phyloP scores from a whole-genome alignment of 2,888 invertebrate genomes.

The Gonocerus acuteangulatus region DNA sequence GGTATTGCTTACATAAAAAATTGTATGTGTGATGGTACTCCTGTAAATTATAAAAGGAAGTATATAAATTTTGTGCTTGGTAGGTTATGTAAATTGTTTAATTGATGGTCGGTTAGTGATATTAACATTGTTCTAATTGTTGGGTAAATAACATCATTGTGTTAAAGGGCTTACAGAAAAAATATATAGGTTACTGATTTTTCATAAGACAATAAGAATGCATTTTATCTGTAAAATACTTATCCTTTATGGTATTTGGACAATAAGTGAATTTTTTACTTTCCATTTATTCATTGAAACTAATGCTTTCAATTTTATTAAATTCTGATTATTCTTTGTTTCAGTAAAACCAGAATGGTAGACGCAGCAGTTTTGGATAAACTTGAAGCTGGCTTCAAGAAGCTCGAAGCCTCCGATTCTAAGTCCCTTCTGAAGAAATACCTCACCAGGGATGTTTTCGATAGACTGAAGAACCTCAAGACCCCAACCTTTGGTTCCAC shows the following conservation, averaged over 20 bases:
- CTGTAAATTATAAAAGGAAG: no score
- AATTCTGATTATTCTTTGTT: neutral
- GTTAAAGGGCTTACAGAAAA: no score
- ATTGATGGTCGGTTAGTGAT: no score
- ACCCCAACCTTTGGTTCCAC: constrained; percentile 82
- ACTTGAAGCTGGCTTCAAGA: constrained; percentile 83
- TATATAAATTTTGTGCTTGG: no score
- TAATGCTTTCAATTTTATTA: neutral
- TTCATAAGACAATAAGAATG: no score
- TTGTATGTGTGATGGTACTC: no score
- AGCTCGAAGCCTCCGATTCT: constrained; percentile 79
- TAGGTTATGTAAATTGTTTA: no score
- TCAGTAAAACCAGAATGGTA: constrained; percentile 56
- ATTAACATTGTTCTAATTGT: no score
- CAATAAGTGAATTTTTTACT: neutral
- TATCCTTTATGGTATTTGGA: neutral
- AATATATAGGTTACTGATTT: no score
- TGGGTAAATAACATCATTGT: no score
- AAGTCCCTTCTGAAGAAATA: constrained; percentile 95
- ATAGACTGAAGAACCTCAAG: constrained; percentile 84
- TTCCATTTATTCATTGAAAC: neutral
- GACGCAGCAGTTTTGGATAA: constrained; percentile 86
- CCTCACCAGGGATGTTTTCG: constrained; percentile 84
- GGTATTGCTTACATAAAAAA: no score
- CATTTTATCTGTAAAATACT: no score